These are phyloP conservation scores for Pseudachorutes palmiensis DNA, from an alignment of 1,140 invertebrate species.

Conservation along the genomic window DNA sequence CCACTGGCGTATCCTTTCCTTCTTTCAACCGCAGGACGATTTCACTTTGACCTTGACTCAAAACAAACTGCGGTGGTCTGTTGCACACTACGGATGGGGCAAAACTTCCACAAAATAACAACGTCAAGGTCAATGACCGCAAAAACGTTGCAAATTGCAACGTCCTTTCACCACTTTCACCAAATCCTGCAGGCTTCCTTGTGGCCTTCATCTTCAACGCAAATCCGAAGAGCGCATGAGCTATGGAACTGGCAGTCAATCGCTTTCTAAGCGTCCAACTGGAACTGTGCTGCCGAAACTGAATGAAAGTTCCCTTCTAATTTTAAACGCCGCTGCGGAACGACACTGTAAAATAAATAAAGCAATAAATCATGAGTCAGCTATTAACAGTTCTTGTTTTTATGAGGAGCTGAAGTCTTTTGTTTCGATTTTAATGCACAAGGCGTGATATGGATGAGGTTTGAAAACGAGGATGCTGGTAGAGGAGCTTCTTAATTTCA, in stretches of 20 bases:
- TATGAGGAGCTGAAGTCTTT: neutral
- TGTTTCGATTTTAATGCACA: neutral
- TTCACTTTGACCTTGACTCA: conserved; percentile 77
- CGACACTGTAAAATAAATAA: neutral
- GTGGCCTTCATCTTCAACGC: no score
- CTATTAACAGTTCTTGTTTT: no score
- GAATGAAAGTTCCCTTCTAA: neutral
- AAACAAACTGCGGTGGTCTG: conserved; percentile 64
- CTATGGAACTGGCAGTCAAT: no score
- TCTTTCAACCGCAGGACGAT: conserved; percentile 80
- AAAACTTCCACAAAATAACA: neutral
- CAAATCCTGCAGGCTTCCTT: no score
- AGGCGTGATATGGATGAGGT: no score
- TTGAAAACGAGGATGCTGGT: no score
- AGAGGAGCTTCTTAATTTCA: no score
- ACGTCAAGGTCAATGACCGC: no score
- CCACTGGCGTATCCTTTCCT: conserved; percentile 71
- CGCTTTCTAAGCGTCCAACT: no score
- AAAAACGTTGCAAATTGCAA: neutral
- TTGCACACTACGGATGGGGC: conserved; percentile 46
- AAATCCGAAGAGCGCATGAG: no score
- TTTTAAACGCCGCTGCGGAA: neutral
- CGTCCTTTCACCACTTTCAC: no score
- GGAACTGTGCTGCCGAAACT: no score
- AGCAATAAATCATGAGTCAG: neutral